A percentile compares a stretch with the other conserved stretches of the same genome.
Conservation (phyloP, 2,888 invertebrate species). For the Entomobrya multifasciata region DNA sequence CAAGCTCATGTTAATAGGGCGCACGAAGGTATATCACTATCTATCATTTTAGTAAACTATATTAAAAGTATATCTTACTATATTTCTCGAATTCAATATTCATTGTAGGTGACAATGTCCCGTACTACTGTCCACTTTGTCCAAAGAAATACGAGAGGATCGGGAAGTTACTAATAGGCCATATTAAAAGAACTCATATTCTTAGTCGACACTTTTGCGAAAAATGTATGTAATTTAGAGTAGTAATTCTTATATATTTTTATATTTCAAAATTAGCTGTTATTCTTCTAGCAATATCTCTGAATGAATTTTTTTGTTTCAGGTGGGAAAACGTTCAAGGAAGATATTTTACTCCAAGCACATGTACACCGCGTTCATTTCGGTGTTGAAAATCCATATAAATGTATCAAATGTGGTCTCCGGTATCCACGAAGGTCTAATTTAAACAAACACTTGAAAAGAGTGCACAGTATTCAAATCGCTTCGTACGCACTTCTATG, state of each 20-base stretch:
- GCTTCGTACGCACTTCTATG: no score
- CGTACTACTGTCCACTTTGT: constrained; percentile 45
- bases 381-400: constrained; percentile 45
- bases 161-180: constrained; percentile 7
- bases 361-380: constrained; percentile 50
- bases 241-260: background rate
- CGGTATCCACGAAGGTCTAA: constrained; percentile 35
- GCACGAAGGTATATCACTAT: constrained; percentile 50
- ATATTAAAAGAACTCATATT: constrained; percentile 36
- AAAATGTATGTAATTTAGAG: constrained; percentile 39
- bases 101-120: constrained; percentile 20
- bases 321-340: constrained; percentile 49
- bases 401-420: constrained; percentile 46
- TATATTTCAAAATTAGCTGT: background rate
- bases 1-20: constrained; percentile 13
- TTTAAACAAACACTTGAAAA: constrained; percentile 52
- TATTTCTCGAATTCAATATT: background rate
- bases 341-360: constrained; percentile 44
- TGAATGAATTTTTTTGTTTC: background rate
- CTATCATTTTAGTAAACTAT: no score
- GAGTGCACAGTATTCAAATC: constrained; percentile 38
- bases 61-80: no score
- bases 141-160: constrained; percentile 47
- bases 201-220: constrained; percentile 13
- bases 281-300: background rate